phyloP scores from a whole-genome alignment of 1,140 invertebrate species.

The Aporrectodea caliginosa region DNA sequence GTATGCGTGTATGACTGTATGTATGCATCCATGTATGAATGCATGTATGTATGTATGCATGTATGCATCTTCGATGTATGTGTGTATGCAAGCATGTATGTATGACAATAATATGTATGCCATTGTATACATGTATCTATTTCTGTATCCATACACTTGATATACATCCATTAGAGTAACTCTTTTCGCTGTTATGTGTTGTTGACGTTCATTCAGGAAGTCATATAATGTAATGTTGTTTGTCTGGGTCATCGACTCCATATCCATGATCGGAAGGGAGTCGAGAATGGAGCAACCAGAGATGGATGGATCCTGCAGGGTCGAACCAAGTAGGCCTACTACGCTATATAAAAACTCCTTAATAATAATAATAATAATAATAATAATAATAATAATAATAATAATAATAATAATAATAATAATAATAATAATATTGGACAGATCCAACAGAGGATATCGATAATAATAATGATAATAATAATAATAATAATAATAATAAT shows the following conservation, averaged over 20 bases:
- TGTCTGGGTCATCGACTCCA: neutral
- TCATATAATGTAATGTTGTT: neutral
- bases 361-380: neutral
- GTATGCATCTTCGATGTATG: neutral
- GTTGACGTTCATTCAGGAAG: neutral
- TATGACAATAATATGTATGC: too few species aligned
- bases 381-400: constrained; percentile 1
- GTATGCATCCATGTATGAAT: neutral
- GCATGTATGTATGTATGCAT: neutral
- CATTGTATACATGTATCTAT: too few species aligned
- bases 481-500: neutral
- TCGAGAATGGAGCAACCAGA: too few species aligned
- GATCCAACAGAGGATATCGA: too few species aligned
- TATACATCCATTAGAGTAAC: too few species aligned
- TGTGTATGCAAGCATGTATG: neutral
- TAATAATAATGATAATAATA: neutral
- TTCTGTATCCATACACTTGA: too few species aligned
- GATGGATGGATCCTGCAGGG: too few species aligned
- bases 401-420: constrained; percentile 3
- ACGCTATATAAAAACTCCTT: too few species aligned
- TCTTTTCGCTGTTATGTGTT: too few species aligned
- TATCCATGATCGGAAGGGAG: too few species aligned
- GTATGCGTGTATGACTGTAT: neutral
- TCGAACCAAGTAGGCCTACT: too few species aligned
- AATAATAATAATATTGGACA: too few species aligned